phyloP scores from a whole-genome alignment of 1,140 invertebrate species.

The Cyclargus thomasi region DNA sequence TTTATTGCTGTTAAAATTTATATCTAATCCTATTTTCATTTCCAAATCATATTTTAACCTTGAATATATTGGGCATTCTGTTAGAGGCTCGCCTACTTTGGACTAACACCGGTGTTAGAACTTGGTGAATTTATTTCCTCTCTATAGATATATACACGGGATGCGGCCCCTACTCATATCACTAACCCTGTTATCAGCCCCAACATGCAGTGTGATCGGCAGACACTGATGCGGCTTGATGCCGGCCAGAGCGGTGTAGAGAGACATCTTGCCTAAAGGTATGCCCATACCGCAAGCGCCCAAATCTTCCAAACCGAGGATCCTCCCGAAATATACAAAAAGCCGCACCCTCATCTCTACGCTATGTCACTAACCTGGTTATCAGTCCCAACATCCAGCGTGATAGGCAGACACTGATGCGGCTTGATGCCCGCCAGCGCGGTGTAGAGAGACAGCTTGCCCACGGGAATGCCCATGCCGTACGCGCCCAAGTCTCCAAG shows the following conservation, averaged over 20 bases:
- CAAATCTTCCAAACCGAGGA: constrained; percentile 94
- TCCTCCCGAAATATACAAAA: constrained; percentile 86
- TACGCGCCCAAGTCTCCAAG: constrained; percentile 95
- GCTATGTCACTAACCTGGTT: constrained; percentile 76
- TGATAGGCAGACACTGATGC: constrained; percentile 93
- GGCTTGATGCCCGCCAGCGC: constrained; percentile 95
- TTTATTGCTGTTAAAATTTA: no score
- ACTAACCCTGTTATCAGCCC: constrained; percentile 88
- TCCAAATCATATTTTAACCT: no score
- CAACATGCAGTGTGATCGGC: constrained; percentile 94
- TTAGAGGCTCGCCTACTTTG: no score
- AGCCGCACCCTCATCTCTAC: no score
- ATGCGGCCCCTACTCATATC: no score
- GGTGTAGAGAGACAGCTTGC: constrained; percentile 94
- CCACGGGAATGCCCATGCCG: constrained; percentile 97
- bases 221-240: constrained; percentile 95
- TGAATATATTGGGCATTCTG: no score
- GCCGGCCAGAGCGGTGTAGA: constrained; percentile 95
- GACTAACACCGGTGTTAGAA: no score
- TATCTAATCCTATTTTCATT: no score
- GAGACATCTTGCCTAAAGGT: constrained; percentile 93
- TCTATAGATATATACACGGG: no score
- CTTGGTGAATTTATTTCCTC: no score
- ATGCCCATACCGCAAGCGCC: constrained; percentile 98
- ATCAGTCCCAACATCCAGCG: constrained; percentile 95